Conservation (phyloP, 2,888 invertebrate species). For the Heliconius ismenius region DNA sequence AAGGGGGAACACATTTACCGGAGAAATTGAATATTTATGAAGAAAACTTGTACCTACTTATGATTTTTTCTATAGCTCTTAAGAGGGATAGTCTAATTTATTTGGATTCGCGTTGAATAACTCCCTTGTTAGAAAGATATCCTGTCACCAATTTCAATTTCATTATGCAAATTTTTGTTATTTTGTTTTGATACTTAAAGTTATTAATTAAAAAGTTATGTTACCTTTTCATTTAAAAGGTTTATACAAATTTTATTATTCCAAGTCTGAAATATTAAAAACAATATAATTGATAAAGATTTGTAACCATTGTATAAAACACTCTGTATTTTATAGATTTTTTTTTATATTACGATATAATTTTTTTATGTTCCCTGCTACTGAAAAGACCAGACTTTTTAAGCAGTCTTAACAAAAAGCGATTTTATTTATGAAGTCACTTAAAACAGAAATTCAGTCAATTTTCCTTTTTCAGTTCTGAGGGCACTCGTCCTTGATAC, state of each 20-base stretch:
- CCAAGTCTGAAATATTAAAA: neutral
- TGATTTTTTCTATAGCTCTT: neutral
- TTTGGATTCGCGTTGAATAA: slow-evolving; percentile 22
- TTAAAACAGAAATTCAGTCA: slow-evolving; percentile 28
- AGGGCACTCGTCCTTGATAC: slow-evolving; percentile 28
- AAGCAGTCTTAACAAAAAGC: slow-evolving; percentile 23
- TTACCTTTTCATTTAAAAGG: neutral
- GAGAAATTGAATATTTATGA: neutral
- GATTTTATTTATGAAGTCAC: slow-evolving; percentile 26
- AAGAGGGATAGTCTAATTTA: slow-evolving; percentile 26
- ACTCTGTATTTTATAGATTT: neutral
- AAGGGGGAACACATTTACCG: neutral
- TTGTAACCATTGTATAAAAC: neutral
- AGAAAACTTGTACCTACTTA: slow-evolving; percentile 1
- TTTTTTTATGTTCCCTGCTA: neutral
- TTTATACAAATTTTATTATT: neutral
- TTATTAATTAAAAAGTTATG: slow-evolving; percentile 14
- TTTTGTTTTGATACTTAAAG: slow-evolving; percentile 12
- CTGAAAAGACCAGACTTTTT: neutral
- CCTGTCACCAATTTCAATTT: slow-evolving; percentile 15
- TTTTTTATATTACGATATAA: neutral
- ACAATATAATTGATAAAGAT: too few relatives aligned
- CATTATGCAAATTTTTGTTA: slow-evolving; percentile 22
- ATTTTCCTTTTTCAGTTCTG: slow-evolving; percentile 22
- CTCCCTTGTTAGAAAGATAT: slow-evolving; percentile 22